phyloP scores from a whole-genome alignment of 2,113 vertebrate species.

The Apeltes quadracus region DNA sequence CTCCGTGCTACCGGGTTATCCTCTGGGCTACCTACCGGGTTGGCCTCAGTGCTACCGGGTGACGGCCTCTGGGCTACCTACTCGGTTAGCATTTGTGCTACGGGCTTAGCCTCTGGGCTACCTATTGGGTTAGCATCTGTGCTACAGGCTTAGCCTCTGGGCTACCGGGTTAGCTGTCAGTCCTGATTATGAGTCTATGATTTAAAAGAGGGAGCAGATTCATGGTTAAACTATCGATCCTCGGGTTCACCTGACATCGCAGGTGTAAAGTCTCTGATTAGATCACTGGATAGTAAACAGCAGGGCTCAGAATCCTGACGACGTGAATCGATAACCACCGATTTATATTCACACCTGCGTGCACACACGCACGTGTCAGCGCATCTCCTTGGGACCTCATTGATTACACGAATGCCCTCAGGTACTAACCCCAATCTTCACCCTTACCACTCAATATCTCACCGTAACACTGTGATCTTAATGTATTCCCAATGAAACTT shows the following conservation, averaged over 20 bases:
- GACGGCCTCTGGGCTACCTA: too few species aligned
- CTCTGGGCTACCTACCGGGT: too few species aligned
- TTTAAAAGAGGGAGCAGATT: background rate
- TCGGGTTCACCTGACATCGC: slow-evolving; percentile 18
- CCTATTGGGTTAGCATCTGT: too few species aligned
- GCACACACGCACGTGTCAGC: background rate
- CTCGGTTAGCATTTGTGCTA: too few species aligned
- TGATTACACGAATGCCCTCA: slow-evolving; percentile 31
- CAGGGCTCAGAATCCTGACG: slow-evolving; percentile 16
- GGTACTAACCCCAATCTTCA: slow-evolving; percentile 20
- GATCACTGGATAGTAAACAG: slow-evolving; percentile 35
- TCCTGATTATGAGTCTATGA: background rate
- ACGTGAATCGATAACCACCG: slow-evolving; percentile 36
- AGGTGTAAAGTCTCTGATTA: slow-evolving; percentile 42
- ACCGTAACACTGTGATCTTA: slow-evolving; percentile 32
- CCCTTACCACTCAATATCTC: slow-evolving; percentile 17
- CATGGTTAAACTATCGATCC: background rate
- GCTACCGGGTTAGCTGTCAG: too few species aligned
- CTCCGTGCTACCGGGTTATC: too few species aligned
- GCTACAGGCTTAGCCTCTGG: background rate
- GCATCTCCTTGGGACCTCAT: slow-evolving; percentile 2
- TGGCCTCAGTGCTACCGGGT: too few species aligned
- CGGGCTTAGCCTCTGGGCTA: too few species aligned
- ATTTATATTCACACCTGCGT: slow-evolving; percentile 41
- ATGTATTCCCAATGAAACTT: slow-evolving; percentile 34